phyloP scores from a whole-genome alignment of 2,113 vertebrate genomes.

The Platanista minor region DNA sequence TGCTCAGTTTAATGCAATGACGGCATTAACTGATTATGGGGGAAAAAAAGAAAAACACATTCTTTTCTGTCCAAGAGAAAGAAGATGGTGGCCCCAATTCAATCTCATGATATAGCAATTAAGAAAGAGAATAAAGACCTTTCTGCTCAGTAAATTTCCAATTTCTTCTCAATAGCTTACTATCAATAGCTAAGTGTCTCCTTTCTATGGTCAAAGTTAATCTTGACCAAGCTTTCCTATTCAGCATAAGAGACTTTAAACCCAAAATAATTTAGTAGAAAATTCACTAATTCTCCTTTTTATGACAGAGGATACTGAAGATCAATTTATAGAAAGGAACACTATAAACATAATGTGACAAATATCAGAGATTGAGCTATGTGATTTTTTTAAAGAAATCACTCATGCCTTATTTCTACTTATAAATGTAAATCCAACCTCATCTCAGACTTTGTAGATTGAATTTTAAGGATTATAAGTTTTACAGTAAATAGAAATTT shows the following conservation, averaged over 20 bases:
- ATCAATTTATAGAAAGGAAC: background rate
- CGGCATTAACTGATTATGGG: background rate
- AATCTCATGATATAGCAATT: background rate
- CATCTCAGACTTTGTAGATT: background rate
- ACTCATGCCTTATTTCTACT: background rate
- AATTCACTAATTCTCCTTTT: background rate
- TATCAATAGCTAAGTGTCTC: background rate
- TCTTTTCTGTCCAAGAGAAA: background rate
- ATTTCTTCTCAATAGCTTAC: background rate
- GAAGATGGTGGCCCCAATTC: background rate
- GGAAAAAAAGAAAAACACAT: too few species aligned
- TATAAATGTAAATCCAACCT: background rate
- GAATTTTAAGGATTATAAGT: background rate
- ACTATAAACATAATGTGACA: background rate
- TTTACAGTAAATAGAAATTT: background rate
- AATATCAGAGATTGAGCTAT: background rate
- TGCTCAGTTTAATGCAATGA: background rate
- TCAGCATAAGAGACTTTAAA: background rate
- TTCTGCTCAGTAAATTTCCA: background rate
- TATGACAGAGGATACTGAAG: background rate
- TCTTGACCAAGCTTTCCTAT: background rate
- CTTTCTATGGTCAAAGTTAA: background rate
- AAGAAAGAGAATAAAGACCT: background rate
- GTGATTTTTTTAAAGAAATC: background rate
- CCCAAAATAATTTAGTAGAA: slow-evolving; percentile 25